Percentiles rank a stretch among this genome's conserved stretches.
Evolutionary conservation across 2,888 invertebrate genomes (phyloP).

Genomic region (Periphyllus acericola): DNA sequence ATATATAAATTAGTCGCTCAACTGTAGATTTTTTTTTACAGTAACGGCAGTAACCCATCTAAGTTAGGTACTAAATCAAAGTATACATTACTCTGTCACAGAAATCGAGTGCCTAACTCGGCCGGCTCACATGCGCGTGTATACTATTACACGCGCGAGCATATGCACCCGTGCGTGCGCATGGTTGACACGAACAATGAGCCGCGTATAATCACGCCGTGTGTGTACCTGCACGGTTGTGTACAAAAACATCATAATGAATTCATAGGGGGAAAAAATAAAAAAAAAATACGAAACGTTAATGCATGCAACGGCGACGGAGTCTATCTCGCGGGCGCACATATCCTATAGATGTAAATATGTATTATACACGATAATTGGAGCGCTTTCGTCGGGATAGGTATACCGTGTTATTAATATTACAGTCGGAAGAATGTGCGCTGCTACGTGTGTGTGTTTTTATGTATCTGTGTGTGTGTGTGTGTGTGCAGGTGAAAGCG

Average conservation of each 20-base stretch:
- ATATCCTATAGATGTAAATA: no score
- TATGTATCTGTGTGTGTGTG: no score
- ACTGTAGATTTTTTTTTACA: no score
- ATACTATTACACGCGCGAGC: background rate
- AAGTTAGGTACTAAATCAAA: no score
- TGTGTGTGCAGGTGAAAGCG: constrained; percentile 30
- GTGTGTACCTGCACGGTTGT: background rate
- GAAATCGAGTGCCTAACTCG: no score
- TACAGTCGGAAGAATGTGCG: constrained; percentile 9
- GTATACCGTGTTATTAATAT: background rate
- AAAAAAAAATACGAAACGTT: no score
- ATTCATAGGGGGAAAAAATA: no score
- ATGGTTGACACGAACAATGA: constrained; percentile 17
- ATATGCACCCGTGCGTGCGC: background rate
- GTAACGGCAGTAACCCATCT: no score
- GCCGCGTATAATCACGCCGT: constrained; percentile 6
- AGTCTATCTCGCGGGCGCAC: background rate
- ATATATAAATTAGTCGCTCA: no score
- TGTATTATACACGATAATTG: background rate
- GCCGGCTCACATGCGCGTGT: no score
- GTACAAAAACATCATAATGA: background rate
- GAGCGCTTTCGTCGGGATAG: constrained; percentile 27
- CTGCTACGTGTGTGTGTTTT: background rate
- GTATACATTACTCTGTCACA: no score
- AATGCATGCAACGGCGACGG: background rate